Base-by-base conservation (phyloP, 2,888 invertebrate species). In the Rhogogaster chlorosoma region DNA sequence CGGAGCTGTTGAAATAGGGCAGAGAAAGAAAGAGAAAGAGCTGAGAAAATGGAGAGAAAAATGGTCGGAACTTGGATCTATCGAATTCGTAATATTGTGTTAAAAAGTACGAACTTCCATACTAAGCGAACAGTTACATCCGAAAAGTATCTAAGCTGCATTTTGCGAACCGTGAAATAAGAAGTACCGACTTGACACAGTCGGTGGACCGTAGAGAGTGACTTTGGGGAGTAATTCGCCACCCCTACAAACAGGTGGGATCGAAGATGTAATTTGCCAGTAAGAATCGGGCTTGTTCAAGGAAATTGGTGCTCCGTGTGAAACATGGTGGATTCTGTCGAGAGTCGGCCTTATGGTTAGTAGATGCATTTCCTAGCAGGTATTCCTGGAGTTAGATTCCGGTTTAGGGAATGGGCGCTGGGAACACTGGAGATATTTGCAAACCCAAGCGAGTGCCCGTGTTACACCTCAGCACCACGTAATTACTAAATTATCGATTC, bases 401-500 rank as follows among this genome's bases (percentile, higher is more conserved):
- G 67, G 67, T 67, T 32, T 67, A 18, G 10, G 15, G 26, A 67
- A 18, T 29, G 67, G 29, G 32, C 18, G 32, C 32, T 18, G 29
- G 18, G 67, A 67, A 32, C 18, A 32, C 3, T 61, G 67, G 32
- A 26, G 67, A 67, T 67, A 32, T 67, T 67, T 67, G 67, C 67
- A 67, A 67, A 32, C 67, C 32, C 29, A 7, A 67, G 67, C 6
- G 10, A 32, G 67, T 18, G 18, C 42, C 38, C 12, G 42, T 77
- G 45, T 77, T 26, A 45, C 75, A 77, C 49, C 49, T 77, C 49
- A 18, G 12, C 38, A 61, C 57, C 80, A 80, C 80, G 61, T 80
- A 84, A 84, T 84, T 75, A 84, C 61, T 38, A 26, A 84, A 84
- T 75, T 84, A 75, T 84, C 73, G 84, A 84, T 84, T 75, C 32